These are phyloP conservation scores for Drosophila eohydei DNA, from an alignment of 2,888 invertebrate genomes.

Conservation along the genomic window DNA sequence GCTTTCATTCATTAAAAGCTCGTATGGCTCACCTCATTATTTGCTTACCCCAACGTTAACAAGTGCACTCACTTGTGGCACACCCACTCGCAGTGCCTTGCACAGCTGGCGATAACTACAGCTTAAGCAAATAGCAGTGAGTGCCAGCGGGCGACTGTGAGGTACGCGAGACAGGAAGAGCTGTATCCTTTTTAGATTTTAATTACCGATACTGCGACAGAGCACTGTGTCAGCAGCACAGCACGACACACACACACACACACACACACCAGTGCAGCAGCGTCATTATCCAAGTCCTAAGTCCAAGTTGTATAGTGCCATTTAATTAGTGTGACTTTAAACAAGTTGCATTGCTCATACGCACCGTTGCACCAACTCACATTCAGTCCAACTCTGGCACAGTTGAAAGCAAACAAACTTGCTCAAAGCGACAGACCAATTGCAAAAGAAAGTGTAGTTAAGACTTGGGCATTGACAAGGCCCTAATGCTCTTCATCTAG, in stretches of 20 bases:
- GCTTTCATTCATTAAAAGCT: conserved; percentile 78
- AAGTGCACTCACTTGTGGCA: conserved; percentile 58
- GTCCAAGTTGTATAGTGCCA: conserved; percentile 53
- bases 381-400: conserved; percentile 2
- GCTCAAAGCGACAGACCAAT: conserved; percentile 39
- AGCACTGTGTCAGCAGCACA: conserved; percentile 44
- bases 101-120: conserved; percentile 50
- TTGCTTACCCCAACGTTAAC: conserved; percentile 70
- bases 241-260: not conserved
- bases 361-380: conserved; percentile 40
- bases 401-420: conserved; percentile 38
- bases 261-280: not conserved
- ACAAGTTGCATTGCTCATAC: conserved; percentile 68
- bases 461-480: conserved; percentile 5
- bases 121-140: conserved; percentile 73
- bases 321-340: conserved; percentile 76
- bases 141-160: conserved; percentile 15
- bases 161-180: conserved; percentile 45
- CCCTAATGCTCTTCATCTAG: conserved; percentile 22
- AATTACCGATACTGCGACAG: conserved; percentile 76
- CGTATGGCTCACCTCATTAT: conserved; percentile 72
- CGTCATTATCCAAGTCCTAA: conserved; percentile 50
- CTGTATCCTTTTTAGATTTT: conserved; percentile 78
- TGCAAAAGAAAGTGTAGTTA: conserved; percentile 17
- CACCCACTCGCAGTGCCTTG: conserved; percentile 11